Percentiles rank a stretch among this genome's conserved stretches.
Evolutionary conservation across 2,797 vertebrate species (phyloP).

Genomic region (Ceryle rudis): DNA sequence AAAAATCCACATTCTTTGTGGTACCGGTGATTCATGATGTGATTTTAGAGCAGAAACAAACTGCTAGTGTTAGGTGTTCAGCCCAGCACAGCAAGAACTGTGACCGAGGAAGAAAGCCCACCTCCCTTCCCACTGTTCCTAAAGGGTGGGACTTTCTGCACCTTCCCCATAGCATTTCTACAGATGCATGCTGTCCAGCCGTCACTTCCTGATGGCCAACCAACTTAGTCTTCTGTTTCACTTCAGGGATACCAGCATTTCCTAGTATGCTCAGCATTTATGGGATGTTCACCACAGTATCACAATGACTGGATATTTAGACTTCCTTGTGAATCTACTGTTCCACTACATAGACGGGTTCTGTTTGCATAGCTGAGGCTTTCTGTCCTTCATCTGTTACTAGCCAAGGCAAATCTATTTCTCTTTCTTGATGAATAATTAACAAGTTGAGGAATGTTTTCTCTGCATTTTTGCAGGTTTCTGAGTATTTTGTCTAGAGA

Average conservation of each 20-base stretch:
- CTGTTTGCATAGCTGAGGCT: not conserved
- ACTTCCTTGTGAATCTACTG: not conserved
- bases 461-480: not conserved
- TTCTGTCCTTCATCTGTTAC: not conserved
- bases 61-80: not conserved
- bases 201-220: not conserved
- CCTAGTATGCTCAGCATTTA: not conserved
- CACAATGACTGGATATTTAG: not conserved
- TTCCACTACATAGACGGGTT: not conserved
- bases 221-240: not conserved
- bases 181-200: not conserved
- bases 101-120: not conserved
- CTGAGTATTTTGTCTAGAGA: not conserved
- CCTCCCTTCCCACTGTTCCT: rapidly evolving
- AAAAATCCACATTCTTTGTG: not conserved
- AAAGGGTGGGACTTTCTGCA: not conserved
- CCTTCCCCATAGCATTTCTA: not conserved
- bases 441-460: not conserved
- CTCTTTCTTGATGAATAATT: not conserved
- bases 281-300: not conserved
- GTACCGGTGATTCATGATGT: not conserved
- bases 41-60: not conserved
- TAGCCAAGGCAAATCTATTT: not conserved
- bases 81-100: not conserved
- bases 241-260: not conserved